A percentile compares a stretch with the other conserved stretches of the same genome.
phyloP scores from a whole-genome alignment of 2,797 vertebrate species.

The Sternotherus odoratus region DNA sequence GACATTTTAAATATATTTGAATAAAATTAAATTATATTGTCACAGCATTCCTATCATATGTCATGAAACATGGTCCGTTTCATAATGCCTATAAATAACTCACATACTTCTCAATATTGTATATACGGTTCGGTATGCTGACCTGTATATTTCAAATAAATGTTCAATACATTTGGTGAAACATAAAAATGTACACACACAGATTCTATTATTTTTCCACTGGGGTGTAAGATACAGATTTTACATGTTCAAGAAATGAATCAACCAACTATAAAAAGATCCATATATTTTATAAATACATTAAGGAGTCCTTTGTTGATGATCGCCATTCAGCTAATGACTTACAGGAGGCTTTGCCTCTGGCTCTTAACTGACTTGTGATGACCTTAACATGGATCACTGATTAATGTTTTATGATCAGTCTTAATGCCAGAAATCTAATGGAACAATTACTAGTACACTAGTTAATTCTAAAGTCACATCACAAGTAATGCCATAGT shows the following conservation, averaged over 20 bases:
- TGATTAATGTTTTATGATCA: not conserved
- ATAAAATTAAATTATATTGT: fast-evolving
- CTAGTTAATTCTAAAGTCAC: not conserved
- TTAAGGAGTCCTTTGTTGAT: not conserved
- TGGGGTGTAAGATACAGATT: not conserved
- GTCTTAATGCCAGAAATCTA: slow-evolving; percentile 12
- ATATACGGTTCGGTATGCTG: not conserved
- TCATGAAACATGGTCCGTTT: not conserved
- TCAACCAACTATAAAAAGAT: not conserved
- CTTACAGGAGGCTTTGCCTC: not conserved
- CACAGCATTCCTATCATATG: not conserved
- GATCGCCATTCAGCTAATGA: not conserved
- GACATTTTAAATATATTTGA: not conserved
- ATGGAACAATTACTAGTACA: slow-evolving; percentile 30
- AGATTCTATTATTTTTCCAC: not conserved
- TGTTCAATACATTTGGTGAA: not conserved
- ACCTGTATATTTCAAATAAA: not conserved
- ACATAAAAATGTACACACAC: not conserved
- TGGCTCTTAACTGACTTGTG: slow-evolving; percentile 15
- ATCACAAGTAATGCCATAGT: not conserved
- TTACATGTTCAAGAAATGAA: slow-evolving; percentile 15
- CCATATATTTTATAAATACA: slow-evolving; percentile 29
- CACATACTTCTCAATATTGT: not conserved
- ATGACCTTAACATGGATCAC: slow-evolving; percentile 19
- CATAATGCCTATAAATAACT: not conserved